A percentile compares a stretch with the other conserved stretches of the same genome.
These are phyloP conservation scores for Phymastichus coffea DNA, from an alignment of 1,140 invertebrate species.

Conservation along the genomic window DNA sequence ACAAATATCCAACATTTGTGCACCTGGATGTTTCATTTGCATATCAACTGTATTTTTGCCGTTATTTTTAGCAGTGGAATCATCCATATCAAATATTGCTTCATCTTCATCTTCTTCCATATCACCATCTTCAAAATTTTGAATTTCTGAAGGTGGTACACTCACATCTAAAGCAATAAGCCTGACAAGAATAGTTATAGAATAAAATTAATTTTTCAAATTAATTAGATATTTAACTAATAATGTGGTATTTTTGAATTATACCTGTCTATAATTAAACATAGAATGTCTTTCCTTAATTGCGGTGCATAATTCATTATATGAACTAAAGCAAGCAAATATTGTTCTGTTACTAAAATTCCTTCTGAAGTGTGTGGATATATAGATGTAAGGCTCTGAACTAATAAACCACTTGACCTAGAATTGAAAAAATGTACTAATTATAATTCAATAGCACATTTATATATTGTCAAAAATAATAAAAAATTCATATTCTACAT, in stretches of 20 bases:
- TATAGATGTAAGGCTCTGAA: slow-evolving; percentile 54
- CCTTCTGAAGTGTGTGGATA: slow-evolving; percentile 68
- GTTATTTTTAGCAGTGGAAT: slow-evolving; percentile 36
- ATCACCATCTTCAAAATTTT: slow-evolving; percentile 47
- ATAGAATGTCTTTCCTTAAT: slow-evolving; percentile 61
- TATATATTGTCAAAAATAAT: slow-evolving; percentile 37
- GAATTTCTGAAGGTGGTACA: slow-evolving; percentile 60
- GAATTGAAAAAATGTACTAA: slow-evolving; percentile 37
- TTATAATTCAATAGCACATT: slow-evolving; percentile 19
- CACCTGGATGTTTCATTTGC: slow-evolving; percentile 52
- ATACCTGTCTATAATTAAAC: slow-evolving; percentile 69
- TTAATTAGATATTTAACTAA: slow-evolving; percentile 30
- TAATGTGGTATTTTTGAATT: slow-evolving; percentile 32
- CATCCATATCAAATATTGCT: slow-evolving; percentile 57
- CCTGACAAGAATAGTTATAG: slow-evolving; percentile 45
- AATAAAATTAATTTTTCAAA: background rate
- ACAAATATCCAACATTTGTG: slow-evolving; percentile 65
- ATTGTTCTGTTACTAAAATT: slow-evolving; percentile 61
- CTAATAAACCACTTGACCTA: slow-evolving; percentile 60
- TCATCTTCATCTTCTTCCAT: slow-evolving; percentile 43
- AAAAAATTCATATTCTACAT: slow-evolving; percentile 44
- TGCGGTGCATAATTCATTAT: slow-evolving; percentile 66
- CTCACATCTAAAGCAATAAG: slow-evolving; percentile 70
- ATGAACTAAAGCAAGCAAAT: slow-evolving; percentile 66
- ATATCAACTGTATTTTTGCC: slow-evolving; percentile 39